Evolutionary conservation across 2,797 vertebrate genomes (phyloP), one percentile per base, ranked within the genome.

Genomic region (Astyanax mexicanus): DNA sequence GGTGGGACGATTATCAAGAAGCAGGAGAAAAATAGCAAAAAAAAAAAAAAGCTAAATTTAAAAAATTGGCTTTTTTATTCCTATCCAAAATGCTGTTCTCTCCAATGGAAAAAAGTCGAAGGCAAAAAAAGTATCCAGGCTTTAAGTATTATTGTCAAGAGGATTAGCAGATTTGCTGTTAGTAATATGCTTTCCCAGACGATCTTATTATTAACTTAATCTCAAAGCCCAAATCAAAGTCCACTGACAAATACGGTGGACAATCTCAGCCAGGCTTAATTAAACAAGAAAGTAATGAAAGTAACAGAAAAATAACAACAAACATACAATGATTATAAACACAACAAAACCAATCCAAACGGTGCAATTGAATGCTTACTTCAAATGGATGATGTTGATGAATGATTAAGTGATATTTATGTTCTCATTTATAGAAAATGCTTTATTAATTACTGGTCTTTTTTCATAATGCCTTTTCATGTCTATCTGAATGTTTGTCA

Each of bases 191-290:
- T 55, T 87, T 82, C 79, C 69, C 67, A 23, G 37, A 68, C 72
- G 75, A 83, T 82, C 60, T 32, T 77, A 67, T 86, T 89, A 91
- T 90, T 90, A 81, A 88, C 86, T 88, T 85, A 80, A 88, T 90
- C 81, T 87, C 75, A 42, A 47, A 75, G 74, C 75, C 84, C 69
- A 81, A 89, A 88, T 87, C 89, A 86, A 82, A 87, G 86, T 51
- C 73, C 77, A 44, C 81, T 17, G 73, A 80, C 69, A 80, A 84
- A 73, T 80, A 82, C 51, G 60, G 87, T 81, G 84, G 85, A 81
- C 77, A 77, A 82, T 64, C 61, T 57, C 70, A 80, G 75, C 75
- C 78, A 83, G 84, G 89, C 64, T 91, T 91, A 91, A 93, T 89
- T 88, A 86, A 81, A 75, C 44, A 57, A 29, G n/a, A 61, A 61